These are phyloP conservation scores for Cinclus mexicanus DNA, from an alignment of 2,113 vertebrate genomes.

Conservation along the genomic window DNA sequence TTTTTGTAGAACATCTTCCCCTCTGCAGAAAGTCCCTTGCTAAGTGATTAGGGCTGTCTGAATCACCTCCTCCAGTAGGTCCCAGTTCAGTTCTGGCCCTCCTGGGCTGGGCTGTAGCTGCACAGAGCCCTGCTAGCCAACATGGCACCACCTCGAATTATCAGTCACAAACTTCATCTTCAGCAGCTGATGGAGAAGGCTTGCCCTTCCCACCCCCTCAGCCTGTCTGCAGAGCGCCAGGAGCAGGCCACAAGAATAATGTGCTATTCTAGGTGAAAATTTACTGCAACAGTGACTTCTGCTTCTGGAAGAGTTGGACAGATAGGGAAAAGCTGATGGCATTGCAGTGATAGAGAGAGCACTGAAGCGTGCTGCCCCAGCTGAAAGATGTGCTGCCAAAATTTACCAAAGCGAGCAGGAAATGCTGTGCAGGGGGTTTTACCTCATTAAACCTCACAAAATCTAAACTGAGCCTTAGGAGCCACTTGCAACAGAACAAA, in stretches of 20 bases:
- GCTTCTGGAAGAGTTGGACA: background rate
- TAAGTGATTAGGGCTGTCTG: background rate
- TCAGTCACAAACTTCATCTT: background rate
- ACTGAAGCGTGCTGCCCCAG: background rate
- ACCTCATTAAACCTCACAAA: conserved; percentile 10
- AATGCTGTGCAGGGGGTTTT: background rate
- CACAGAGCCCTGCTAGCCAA: background rate
- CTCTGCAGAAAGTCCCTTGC: background rate
- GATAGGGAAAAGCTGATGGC: background rate
- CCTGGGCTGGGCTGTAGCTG: background rate
- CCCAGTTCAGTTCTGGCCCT: background rate
- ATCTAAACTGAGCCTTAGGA: background rate
- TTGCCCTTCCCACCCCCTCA: background rate
- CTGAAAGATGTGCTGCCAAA: background rate
- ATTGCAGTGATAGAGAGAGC: background rate
- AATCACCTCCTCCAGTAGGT: background rate
- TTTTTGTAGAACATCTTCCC: background rate
- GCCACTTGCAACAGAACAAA: fast-evolving
- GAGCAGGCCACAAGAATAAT: background rate
- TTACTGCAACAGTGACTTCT: background rate
- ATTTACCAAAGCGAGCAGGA: background rate
- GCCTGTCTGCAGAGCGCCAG: background rate
- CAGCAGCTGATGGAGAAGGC: background rate
- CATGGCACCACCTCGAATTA: background rate
- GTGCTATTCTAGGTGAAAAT: background rate